Base-by-base conservation (phyloP, 2,797 vertebrate genomes). In the Labroides dimidiatus region DNA sequence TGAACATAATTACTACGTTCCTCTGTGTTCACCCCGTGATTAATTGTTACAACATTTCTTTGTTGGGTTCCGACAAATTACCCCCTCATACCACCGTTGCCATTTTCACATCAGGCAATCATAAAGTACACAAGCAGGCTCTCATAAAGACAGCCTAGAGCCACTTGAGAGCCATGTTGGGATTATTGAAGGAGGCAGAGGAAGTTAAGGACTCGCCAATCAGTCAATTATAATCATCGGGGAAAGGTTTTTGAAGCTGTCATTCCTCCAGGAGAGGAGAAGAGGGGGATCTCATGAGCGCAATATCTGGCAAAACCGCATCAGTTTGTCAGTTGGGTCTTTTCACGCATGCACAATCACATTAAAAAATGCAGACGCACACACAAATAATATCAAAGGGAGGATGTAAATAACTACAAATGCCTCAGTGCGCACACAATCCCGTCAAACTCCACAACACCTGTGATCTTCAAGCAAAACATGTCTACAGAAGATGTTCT, bases 41-140 rank as follows among this genome's bases (percentile, higher is more conserved):
- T 93, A 94, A 94, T 94, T 93, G 92, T 93, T 93, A 92, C 92
- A 92, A 91, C 92, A 86, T 90, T 93, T 93, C 90, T 93, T 94
- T 93, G 92, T 92, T 90, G 91, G 88, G 81, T 92, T 92, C 86
- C 88, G 86, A 89, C 91, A 93, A 93, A 92, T 92, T 92, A 91
- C 83, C 89, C 89, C 89, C 86, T 89, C 78, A 75, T 84, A 86
- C 89, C 80, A 82, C 88, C 87, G 53, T 82, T 87, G 91, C 88
- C 86, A 91, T 90, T 90, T 90, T 91, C 88, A 86, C 81, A 91
- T 90, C 87, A 91, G 86, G 91, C 91, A 93, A 92, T 93, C 91
- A 89, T 87, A 93, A 90, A 88, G 82, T 75, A 78, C 73, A 71
- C 82, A 85, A 80, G 84, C 80, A 87, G 91, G 85, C 90, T 84